Evolutionary conservation across 2,113 vertebrate species (phyloP).

Genomic region (Anoura caudifer): DNA sequence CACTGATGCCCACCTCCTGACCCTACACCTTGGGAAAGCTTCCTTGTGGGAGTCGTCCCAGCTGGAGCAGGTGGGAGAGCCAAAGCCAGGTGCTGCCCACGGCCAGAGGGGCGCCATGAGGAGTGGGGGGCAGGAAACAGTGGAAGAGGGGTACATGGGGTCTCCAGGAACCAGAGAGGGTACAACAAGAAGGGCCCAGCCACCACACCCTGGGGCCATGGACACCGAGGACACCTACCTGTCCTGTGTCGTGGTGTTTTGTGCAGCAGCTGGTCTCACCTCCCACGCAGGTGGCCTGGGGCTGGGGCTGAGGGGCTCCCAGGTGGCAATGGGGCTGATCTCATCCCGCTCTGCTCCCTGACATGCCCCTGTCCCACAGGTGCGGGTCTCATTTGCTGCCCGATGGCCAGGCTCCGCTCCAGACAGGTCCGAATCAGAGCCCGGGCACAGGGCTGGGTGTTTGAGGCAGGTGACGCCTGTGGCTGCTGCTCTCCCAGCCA

Average conservation of each 20-base stretch:
- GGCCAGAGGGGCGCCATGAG: rapidly evolving
- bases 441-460: not conserved
- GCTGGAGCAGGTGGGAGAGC: not conserved
- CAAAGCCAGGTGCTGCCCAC: not conserved
- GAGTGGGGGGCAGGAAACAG: rapidly evolving
- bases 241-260: not conserved
- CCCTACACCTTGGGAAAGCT: not conserved
- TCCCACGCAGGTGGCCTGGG: not conserved
- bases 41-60: not conserved
- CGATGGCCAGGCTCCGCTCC: not conserved
- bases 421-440: not conserved
- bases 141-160: too few species aligned
- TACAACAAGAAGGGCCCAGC: not conserved
- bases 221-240: rapidly evolving
- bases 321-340: not conserved
- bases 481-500: not conserved
- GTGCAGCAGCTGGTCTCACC: not conserved
- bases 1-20: not conserved
- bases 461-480: rapidly evolving
- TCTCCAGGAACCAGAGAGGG: not conserved
- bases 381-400: not conserved
- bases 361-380: not conserved
- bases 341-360: not conserved
- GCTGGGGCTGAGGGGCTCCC: not conserved
- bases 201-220: not conserved